phyloP scores from a whole-genome alignment of 37 sponge, comb jelly and placozoan genomes.

The Spongilla lacustris region DNA sequence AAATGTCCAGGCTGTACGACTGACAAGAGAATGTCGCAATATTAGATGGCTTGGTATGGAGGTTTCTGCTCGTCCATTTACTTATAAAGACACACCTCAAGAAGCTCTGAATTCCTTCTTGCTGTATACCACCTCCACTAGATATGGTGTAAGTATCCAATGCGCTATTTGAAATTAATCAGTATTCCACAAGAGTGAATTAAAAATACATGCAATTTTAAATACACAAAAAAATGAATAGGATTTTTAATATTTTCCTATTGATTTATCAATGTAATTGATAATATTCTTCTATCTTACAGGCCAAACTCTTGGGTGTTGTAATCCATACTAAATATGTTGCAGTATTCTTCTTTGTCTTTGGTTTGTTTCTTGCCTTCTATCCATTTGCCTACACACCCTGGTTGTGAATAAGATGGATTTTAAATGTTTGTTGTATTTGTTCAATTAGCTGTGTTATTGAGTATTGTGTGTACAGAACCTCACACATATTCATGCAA shows the following conservation, averaged over 20 bases:
- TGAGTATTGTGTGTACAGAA: too few relatives aligned
- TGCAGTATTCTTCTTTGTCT: conserved; percentile 33
- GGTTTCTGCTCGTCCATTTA: conserved; percentile 66
- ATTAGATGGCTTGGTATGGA: conserved; percentile 62
- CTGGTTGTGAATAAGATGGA: not conserved
- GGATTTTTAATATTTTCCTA: not conserved
- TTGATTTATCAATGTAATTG: not conserved
- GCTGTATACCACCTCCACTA: conserved; percentile 58
- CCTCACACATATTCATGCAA: too few relatives aligned
- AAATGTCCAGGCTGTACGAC: conserved; percentile 47
- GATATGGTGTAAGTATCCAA: conserved; percentile 42
- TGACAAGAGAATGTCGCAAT: conserved; percentile 55
- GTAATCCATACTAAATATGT: conserved; percentile 69
- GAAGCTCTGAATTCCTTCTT: conserved; percentile 67
- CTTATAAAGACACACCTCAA: conserved; percentile 67
- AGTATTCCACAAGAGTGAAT: not conserved
- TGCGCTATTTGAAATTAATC: not conserved
- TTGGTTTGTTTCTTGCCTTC: conserved; percentile 5
- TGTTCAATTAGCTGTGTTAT: too few relatives aligned
- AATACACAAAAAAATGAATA: not conserved
- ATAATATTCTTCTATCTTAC: not conserved
- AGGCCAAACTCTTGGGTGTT: conserved; percentile 65
- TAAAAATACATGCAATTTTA: not conserved
- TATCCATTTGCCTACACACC: not conserved
- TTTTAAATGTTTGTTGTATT: too few relatives aligned